Evolutionary conservation across 1,140 invertebrate species (phyloP).

Genomic region (Conus betulinus): DNA sequence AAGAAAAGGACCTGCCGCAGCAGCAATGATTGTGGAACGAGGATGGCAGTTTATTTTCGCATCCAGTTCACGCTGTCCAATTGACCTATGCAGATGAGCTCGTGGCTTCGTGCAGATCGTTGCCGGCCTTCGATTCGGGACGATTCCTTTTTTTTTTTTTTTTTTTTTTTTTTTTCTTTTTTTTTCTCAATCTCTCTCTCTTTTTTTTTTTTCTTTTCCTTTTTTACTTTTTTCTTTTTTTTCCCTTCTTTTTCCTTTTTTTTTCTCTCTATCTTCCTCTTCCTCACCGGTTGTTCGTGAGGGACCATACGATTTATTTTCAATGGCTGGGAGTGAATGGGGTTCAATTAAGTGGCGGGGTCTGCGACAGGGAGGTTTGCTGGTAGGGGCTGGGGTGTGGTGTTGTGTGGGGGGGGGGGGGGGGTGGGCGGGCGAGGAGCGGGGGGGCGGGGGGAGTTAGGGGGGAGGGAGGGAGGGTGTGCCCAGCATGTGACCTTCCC

Average conservation of each 20-base stretch:
- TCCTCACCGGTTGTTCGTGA: neutral
- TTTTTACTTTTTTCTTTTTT: neutral
- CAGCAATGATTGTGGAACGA: neutral
- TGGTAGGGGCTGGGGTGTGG: neutral
- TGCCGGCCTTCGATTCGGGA: neutral
- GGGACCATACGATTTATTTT: slow-evolving; percentile 11
- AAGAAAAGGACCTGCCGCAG: too few relatives aligned
- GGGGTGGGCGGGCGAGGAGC: too few relatives aligned
- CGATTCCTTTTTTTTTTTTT: neutral
- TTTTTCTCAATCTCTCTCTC: neutral
- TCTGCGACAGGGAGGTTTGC: neutral
- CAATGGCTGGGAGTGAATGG: neutral
- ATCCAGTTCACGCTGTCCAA: neutral
- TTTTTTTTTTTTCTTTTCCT: neutral
- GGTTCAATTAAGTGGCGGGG: neutral
- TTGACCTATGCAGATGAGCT: neutral
- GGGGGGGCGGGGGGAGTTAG: neutral
- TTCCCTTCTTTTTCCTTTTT: neutral
- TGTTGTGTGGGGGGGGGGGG: neutral
- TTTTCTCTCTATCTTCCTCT: neutral
- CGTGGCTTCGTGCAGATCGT: neutral
- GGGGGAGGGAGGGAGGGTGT: too few relatives aligned
- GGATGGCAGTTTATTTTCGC: neutral
- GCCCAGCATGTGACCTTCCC: neutral
- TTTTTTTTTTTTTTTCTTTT: neutral